Conservation (phyloP, 2,888 invertebrate species). For the Alentia gelatinosa region DNA sequence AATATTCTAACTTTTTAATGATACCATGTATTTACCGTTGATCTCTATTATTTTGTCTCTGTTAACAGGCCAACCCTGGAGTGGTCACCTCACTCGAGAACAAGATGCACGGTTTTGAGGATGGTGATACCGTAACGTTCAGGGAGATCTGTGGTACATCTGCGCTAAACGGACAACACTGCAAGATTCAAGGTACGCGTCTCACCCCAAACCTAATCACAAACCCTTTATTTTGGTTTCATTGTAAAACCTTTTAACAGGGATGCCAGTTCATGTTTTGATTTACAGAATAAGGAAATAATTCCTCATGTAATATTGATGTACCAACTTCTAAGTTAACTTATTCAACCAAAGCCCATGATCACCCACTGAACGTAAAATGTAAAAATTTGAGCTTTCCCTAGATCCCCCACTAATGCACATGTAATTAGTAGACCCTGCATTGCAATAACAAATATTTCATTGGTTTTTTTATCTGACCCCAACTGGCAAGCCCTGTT, state of each 20-base stretch:
- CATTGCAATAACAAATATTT: no score
- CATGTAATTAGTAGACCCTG: no score
- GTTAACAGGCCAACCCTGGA: conserved; percentile 75
- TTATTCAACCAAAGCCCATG: no score
- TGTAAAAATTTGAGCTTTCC: no score
- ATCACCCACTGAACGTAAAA: no score
- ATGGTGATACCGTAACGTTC: conserved; percentile 78
- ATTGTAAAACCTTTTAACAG: not conserved
- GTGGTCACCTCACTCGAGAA: conserved; percentile 77
- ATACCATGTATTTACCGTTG: no score
- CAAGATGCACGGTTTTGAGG: conserved; percentile 77
- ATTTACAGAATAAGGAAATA: not conserved
- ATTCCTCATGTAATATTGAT: no score
- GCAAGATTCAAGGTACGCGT: conserved; percentile 74
- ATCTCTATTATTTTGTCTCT: not conserved
- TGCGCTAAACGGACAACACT: conserved; percentile 73
- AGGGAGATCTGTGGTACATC: conserved; percentile 79
- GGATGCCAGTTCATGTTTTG: not conserved
- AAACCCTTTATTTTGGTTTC: not conserved
- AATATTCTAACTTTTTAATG: no score
- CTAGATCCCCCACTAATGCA: no score
- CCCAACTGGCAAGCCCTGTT: no score
- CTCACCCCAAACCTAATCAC: not conserved
- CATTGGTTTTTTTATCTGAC: no score
- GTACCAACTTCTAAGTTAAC: no score